Conservation (phyloP, 2,888 invertebrate genomes). For the Cerastis leucographa region DNA sequence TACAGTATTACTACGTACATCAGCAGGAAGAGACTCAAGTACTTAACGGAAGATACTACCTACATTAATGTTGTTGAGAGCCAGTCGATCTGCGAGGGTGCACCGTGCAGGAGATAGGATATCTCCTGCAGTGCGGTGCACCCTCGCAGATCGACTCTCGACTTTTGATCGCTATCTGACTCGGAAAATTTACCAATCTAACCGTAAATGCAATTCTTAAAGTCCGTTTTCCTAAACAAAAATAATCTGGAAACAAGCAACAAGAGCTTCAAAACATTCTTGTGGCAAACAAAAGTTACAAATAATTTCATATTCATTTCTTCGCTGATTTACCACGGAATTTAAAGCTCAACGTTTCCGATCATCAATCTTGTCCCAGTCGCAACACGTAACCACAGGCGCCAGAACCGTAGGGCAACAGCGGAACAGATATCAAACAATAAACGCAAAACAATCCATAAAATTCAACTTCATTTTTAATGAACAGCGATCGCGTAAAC, state of each 20-base stretch:
- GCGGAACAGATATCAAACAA: slow-evolving; percentile 50
- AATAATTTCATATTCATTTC: slow-evolving; percentile 41
- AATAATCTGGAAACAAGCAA: slow-evolving; percentile 6
- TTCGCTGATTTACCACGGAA: slow-evolving; percentile 29
- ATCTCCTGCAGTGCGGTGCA: not conserved
- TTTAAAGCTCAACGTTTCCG: slow-evolving; percentile 32
- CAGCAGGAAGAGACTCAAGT: not conserved
- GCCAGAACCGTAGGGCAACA: slow-evolving; percentile 33
- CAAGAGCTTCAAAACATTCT: slow-evolving; percentile 2
- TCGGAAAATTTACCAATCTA: not conserved
- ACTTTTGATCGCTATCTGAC: not conserved
- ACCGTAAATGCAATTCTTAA: not conserved
- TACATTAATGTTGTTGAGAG: not conserved
- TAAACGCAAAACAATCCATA: slow-evolving; percentile 61
- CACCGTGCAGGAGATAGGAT: too few relatives aligned
- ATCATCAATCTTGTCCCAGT: slow-evolving; percentile 54
- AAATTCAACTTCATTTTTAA: slow-evolving; percentile 59
- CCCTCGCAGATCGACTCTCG: too few relatives aligned
- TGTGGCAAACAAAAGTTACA: slow-evolving; percentile 23
- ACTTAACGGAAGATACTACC: not conserved
- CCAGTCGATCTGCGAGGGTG: too few relatives aligned
- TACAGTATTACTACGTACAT: too few relatives aligned
- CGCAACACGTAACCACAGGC: slow-evolving; percentile 49
- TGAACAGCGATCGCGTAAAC: slow-evolving; percentile 64
- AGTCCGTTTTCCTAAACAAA: not conserved